These are phyloP conservation scores for Enteromius anoplus DNA, from an alignment of 2,797 vertebrate genomes.

Conservation along the genomic window DNA sequence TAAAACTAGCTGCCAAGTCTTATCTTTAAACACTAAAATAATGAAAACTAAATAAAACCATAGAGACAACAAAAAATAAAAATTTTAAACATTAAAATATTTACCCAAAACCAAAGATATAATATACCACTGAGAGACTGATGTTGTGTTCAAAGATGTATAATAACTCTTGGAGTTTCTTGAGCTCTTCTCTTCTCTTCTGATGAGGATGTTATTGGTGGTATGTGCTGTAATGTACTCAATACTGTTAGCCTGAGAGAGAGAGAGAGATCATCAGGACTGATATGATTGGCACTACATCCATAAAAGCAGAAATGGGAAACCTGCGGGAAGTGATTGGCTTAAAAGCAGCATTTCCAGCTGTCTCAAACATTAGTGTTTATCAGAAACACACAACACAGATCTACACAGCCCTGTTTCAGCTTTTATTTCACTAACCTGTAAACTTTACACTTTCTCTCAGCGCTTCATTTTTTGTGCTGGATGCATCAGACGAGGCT, in stretches of 20 bases:
- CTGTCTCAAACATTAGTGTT: background rate
- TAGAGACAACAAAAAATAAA: too few relatives aligned
- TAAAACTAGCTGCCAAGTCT: too few relatives aligned
- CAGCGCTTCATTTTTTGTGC: background rate
- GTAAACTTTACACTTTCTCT: background rate
- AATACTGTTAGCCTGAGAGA: background rate
- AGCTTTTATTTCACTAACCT: background rate
- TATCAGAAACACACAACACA: background rate
- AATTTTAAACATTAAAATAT: too few relatives aligned
- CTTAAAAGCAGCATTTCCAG: slow-evolving; percentile 10
- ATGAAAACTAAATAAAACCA: too few relatives aligned
- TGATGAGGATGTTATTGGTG: background rate
- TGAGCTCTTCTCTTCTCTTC: background rate
- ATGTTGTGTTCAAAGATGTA: background rate
- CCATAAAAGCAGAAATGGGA: slow-evolving; percentile 17
- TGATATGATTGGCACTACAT: background rate
- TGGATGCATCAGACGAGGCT: background rate
- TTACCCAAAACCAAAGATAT: background rate
- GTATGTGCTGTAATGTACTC: background rate
- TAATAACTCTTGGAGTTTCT: too few relatives aligned
- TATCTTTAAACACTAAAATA: too few relatives aligned
- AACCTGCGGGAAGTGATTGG: background rate
- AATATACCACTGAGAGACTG: too few relatives aligned
- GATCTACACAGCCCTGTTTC: background rate
- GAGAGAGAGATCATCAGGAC: background rate